Conservation (phyloP, 2,888 invertebrate species). For the Trichacis sp. region DNA sequence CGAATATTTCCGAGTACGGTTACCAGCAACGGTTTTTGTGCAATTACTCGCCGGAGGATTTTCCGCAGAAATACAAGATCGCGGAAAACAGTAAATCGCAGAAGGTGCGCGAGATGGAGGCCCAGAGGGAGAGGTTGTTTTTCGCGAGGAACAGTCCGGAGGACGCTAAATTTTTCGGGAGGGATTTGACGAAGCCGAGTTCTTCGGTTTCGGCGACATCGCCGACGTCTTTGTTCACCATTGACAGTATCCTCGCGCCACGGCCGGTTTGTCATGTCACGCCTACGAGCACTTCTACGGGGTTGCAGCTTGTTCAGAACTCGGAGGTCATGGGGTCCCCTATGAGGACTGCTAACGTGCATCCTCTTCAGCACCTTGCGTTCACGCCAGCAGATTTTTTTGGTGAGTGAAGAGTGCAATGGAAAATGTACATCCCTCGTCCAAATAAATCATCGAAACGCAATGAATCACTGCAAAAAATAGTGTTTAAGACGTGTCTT, state of each 20-base stretch:
- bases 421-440: too few species aligned
- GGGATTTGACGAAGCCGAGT: slow-evolving; percentile 57
- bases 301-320: slow-evolving; percentile 38
- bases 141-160: slow-evolving; percentile 52
- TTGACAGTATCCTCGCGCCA: slow-evolving; percentile 87
- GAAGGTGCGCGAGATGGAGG: slow-evolving; percentile 33
- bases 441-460: too few species aligned
- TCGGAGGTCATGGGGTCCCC: slow-evolving; percentile 52
- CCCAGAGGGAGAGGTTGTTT: slow-evolving; percentile 15
- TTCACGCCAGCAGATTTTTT: slow-evolving; percentile 79
- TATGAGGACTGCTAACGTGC: slow-evolving; percentile 54
- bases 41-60: slow-evolving; percentile 55
- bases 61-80: slow-evolving; percentile 50
- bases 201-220: slow-evolving; percentile 70
- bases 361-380: slow-evolving; percentile 63
- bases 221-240: slow-evolving; percentile 81
- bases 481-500: slow-evolving; percentile 23
- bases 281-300: slow-evolving; percentile 55
- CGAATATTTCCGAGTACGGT: slow-evolving; percentile 53
- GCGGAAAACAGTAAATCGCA: slow-evolving; percentile 24
- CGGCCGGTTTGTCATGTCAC: slow-evolving; percentile 71
- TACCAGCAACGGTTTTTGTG: slow-evolving; percentile 52
- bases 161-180: slow-evolving; percentile 48
- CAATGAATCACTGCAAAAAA: too few species aligned
- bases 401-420: slow-evolving; percentile 74